Conservation (phyloP, 2,888 invertebrate genomes). For the Heteromyza rotundicornis region DNA sequence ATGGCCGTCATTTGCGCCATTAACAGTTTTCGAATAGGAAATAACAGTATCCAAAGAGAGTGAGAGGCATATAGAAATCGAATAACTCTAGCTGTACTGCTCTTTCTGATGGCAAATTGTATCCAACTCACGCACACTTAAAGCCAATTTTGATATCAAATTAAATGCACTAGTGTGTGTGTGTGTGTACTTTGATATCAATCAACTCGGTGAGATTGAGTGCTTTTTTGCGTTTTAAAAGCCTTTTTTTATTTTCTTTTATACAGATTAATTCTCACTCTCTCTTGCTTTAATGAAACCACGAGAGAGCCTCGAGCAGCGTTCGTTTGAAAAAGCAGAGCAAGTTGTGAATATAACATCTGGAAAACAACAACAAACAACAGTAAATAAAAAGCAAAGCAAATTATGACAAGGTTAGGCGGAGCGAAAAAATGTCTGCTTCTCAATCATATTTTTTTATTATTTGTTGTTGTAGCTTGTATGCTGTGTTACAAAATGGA, state of each 20-base stretch:
- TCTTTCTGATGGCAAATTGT: conserved; percentile 24
- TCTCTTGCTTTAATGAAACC: too few relatives aligned
- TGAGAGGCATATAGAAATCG: not conserved
- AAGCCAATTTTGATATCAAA: not conserved
- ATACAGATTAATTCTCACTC: too few relatives aligned
- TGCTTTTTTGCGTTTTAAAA: conserved; percentile 27
- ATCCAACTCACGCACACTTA: not conserved
- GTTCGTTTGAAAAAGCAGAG: conserved; percentile 24
- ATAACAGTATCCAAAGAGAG: conserved; percentile 6
- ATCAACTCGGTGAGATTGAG: conserved; percentile 13
- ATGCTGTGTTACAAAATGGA: too few relatives aligned
- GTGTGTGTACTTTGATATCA: conserved; percentile 3
- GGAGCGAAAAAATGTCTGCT: conserved; percentile 52
- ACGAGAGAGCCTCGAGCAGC: too few relatives aligned
- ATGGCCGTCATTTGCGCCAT: too few relatives aligned
- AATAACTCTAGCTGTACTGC: conserved; percentile 35
- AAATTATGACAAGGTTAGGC: conserved; percentile 64
- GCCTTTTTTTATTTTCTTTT: too few relatives aligned
- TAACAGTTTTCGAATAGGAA: conserved; percentile 13
- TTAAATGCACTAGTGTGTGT: conserved; percentile 8
- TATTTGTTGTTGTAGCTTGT: not conserved
- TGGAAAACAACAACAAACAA: conserved; percentile 20
- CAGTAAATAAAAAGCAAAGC: conserved; percentile 33
- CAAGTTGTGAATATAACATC: not conserved
- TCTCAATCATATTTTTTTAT: conserved; percentile 18